These are phyloP conservation scores for Spatulosminthurus flaviceps DNA, from an alignment of 2,888 invertebrate species.

Conservation along the genomic window DNA sequence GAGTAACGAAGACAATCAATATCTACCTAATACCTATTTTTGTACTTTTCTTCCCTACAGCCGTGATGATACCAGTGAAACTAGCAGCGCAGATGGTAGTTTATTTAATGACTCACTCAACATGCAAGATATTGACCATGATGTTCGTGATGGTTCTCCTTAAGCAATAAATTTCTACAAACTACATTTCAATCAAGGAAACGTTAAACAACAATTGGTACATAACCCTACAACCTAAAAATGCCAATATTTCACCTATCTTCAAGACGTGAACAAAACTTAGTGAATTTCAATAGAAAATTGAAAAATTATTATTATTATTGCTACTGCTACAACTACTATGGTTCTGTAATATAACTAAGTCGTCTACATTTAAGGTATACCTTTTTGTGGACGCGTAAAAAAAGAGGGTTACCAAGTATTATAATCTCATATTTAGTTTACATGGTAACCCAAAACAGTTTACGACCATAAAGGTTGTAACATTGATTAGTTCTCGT, in stretches of 20 bases:
- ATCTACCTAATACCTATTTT: no score
- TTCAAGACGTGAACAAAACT: background rate
- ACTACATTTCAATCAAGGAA: no score
- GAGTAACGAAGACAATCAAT: no score
- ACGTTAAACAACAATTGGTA: no score
- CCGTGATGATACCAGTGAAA: conserved; percentile 63
- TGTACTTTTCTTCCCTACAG: conserved; percentile 33
- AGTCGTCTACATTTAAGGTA: no score
- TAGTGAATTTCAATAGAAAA: background rate
- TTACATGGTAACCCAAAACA: background rate
- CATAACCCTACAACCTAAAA: no score
- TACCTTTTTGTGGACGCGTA: background rate
- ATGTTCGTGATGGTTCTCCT: conserved; percentile 56
- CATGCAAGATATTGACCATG: conserved; percentile 60
- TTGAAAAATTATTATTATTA: background rate
- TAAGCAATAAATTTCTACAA: conserved; percentile 37
- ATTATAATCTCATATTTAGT: conserved; percentile 4
- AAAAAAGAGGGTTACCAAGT: background rate
- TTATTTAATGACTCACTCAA: conserved; percentile 61
- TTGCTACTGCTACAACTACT: no score
- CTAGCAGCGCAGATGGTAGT: conserved; percentile 63
- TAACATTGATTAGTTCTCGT: background rate
- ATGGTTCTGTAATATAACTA: no score
- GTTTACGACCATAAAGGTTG: background rate
- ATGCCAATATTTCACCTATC: no score